phyloP scores from a whole-genome alignment of 1,140 invertebrate genomes.

The Leptinotarsa defecta region DNA sequence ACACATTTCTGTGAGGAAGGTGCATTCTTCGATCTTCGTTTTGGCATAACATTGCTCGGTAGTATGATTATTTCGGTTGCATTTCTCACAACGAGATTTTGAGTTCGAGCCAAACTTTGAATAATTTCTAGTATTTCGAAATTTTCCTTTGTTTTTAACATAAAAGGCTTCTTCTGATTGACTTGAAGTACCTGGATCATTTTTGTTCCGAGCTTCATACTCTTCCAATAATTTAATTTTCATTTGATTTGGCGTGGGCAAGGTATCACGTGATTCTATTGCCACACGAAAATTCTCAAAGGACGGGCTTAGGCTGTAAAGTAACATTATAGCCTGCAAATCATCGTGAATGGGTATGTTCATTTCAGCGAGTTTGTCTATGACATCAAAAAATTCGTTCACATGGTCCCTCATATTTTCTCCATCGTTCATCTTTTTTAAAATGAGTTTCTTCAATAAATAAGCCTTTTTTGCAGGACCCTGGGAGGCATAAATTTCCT shows the following conservation, averaged over 20 bases:
- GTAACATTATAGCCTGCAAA: constrained; percentile 43
- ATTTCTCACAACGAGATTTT: not conserved
- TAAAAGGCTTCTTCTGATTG: not conserved
- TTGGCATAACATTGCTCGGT: not conserved
- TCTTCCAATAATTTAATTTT: constrained; percentile 51
- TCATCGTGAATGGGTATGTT: constrained; percentile 40
- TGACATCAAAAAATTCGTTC: constrained; percentile 40
- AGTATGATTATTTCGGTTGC: not conserved
- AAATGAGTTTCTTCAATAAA: constrained; percentile 25
- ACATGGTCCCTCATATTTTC: constrained; percentile 42
- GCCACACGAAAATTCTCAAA: constrained; percentile 50
- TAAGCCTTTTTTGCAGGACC: too few relatives aligned
- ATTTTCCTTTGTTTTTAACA: not conserved
- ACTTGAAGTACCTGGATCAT: not conserved
- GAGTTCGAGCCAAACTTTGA: not conserved
- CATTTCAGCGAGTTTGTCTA: constrained; percentile 43
- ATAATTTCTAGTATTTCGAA: not conserved
- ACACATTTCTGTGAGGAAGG: not conserved
- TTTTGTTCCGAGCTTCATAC: constrained; percentile 37
- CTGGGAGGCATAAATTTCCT: too few relatives aligned
- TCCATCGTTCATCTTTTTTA: constrained; percentile 40
- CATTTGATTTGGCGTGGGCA: constrained; percentile 45
- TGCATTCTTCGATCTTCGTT: not conserved
- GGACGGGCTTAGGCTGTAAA: constrained; percentile 45
- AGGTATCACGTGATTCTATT: constrained; percentile 47